These are phyloP conservation scores for Apteryx owenii DNA, from an alignment of 2,113 vertebrate species.

Conservation along the genomic window DNA sequence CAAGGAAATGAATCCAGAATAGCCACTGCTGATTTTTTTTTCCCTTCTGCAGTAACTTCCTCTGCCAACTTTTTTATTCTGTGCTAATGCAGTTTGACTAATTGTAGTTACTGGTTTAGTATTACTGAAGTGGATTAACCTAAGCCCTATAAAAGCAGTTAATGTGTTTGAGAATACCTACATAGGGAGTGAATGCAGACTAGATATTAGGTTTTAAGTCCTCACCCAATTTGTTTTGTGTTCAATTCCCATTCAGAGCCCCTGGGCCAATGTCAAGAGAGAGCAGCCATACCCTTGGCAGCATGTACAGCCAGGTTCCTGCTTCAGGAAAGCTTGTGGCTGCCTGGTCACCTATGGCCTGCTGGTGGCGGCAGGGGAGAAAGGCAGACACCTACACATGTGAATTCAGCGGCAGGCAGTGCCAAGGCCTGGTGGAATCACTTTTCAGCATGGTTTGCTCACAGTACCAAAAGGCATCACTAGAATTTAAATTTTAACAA, in stretches of 20 bases:
- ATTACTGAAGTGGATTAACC: not conserved
- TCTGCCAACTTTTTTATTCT: not conserved
- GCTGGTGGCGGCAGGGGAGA: not conserved
- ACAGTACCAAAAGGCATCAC: not conserved
- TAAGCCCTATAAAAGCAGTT: not conserved
- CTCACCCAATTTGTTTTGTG: not conserved
- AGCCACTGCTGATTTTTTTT: not conserved
- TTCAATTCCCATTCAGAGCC: not conserved
- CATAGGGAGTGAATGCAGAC: not conserved
- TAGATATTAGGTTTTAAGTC: not conserved
- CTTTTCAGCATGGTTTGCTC: not conserved
- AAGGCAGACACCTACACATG: fast-evolving
- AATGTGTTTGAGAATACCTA: not conserved
- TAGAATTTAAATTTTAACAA: not conserved
- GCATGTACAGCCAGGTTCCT: not conserved
- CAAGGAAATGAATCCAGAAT: not conserved
- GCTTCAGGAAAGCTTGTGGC: not conserved
- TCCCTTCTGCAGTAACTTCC: not conserved
- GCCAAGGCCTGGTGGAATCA: not conserved
- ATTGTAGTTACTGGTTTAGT: not conserved
- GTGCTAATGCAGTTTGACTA: not conserved
- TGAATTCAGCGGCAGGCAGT: not conserved
- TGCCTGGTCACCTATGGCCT: not conserved
- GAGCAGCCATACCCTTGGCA: fast-evolving
- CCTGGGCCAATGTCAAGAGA: not conserved